Base-by-base conservation (phyloP, 2,888 invertebrate genomes). In the Standfussiana lucernea region DNA sequence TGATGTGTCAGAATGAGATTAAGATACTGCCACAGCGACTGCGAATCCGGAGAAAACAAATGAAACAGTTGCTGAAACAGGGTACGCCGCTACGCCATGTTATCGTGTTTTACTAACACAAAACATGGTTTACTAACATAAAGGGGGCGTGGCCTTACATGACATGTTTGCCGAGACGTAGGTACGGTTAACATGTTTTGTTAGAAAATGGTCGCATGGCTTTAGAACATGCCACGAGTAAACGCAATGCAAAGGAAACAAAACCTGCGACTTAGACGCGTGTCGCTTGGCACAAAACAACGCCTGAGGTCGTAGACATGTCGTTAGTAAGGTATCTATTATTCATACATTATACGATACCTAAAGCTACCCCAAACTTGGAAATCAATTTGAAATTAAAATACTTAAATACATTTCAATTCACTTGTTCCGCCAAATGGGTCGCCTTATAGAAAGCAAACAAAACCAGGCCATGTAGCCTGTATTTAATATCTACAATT, bases 361-460 rank as follows among this genome's bases (percentile, higher is more conserved):
- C 21, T 35, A n/a, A 35, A 65, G 11, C 7, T 37, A 47, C 40
- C 47, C 4, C 28, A 66, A 65, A 61, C n/a, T 45, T n/a, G 42
- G 72, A 72, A 72, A 77, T 56, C 53, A 47, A 66, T 82, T 82
- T 40, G 40, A 35, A 59, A 45, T 37, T 32, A 47, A n/a, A n/a
- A n/a, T n/a, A n/a, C n/a, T n/a, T n/a, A n/a, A 35, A 72, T 73
- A 59, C 32, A 32, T 64, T 32, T 50, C 59, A 68, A 56, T 37
- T 66, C 28, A 35, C 21, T 32, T 24, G n/a, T 70, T 79, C 56
- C 45, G 35, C 45, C 28, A 61, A 61, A 61, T 21, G 5, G 61
- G 32, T 59, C 59, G 59, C 32, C 59, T 2, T 64, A 64, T 6
- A 50, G 21, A n/a, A 56, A 64, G 42, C 42, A 56, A 56, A 77